Percentiles rank a stretch among this genome's conserved stretches.
These are phyloP conservation scores for Phalera bucephala DNA, from an alignment of 2,888 invertebrate genomes.

Conservation along the genomic window DNA sequence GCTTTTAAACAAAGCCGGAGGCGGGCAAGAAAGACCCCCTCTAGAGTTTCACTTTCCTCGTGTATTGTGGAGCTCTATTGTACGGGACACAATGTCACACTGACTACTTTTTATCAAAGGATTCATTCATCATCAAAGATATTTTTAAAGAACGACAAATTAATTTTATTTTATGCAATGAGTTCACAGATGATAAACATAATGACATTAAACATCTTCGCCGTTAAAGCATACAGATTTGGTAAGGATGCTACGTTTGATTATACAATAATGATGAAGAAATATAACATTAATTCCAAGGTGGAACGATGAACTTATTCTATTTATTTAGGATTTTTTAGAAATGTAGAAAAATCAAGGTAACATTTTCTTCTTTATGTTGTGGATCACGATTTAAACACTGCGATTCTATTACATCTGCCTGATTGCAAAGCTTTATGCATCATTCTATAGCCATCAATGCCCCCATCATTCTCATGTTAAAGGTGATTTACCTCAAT, in stretches of 20 bases:
- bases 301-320: constrained; percentile 39
- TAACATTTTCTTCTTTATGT: too few relatives aligned
- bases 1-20: constrained; percentile 49
- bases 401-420: too few relatives aligned
- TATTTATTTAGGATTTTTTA: too few relatives aligned
- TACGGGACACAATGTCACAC: constrained; percentile 34
- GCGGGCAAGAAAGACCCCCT: constrained; percentile 48
- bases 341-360: too few relatives aligned
- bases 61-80: constrained; percentile 55
- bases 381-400: too few relatives aligned
- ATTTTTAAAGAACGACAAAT: constrained; percentile 7
- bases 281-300: constrained; percentile 39
- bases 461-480: constrained; percentile 36
- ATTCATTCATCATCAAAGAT: constrained; percentile 34
- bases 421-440: too few relatives aligned
- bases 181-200: constrained; percentile 1
- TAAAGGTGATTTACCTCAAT: constrained; percentile 42
- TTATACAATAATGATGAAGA: constrained; percentile 34
- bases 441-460: constrained; percentile 31
- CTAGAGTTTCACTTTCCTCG: constrained; percentile 63
- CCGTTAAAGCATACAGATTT: constrained; percentile 20
- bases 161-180: background rate
- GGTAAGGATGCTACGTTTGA: constrained; percentile 38
- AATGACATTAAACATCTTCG: background rate
- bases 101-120: constrained; percentile 44